phyloP scores from a whole-genome alignment of 2,888 invertebrate species.

The Erpobdella octoculata region DNA sequence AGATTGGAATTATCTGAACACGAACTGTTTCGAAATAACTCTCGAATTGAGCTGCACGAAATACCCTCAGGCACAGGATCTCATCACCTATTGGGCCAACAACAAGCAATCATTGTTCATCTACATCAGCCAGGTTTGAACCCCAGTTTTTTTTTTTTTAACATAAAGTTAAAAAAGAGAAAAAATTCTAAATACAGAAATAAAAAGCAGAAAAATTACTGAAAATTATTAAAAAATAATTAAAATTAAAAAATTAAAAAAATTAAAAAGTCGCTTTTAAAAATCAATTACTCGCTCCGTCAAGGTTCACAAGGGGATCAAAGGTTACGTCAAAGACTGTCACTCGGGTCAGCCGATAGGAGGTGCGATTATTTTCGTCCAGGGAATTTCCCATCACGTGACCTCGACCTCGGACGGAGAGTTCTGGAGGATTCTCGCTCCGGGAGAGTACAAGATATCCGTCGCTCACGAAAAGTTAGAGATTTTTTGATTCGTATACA shows the following conservation, averaged over 20 bases:
- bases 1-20: constrained; percentile 90
- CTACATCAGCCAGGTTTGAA: constrained; percentile 73
- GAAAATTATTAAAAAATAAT: too few species aligned
- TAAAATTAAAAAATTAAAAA: too few species aligned
- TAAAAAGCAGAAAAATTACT: too few species aligned
- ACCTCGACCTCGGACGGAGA: constrained; percentile 73
- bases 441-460: constrained; percentile 72
- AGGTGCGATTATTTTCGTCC: constrained; percentile 69
- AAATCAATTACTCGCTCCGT: neutral
- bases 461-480: constrained; percentile 53
- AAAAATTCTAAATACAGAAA: too few species aligned
- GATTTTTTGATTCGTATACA: neutral
- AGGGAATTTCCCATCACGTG: constrained; percentile 71
- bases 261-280: too few species aligned
- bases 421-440: constrained; percentile 84
- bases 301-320: constrained; percentile 75
- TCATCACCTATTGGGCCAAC: constrained; percentile 76
- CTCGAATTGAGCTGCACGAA: constrained; percentile 89
- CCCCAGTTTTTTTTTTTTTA: neutral
- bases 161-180: too few species aligned
- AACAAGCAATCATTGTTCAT: constrained; percentile 75
- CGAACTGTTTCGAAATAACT: constrained; percentile 87
- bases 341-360: constrained; percentile 60
- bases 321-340: constrained; percentile 72
- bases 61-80: constrained; percentile 67